Base-by-base conservation (phyloP, 2,888 invertebrate species). In the Ditula angustiorana region DNA sequence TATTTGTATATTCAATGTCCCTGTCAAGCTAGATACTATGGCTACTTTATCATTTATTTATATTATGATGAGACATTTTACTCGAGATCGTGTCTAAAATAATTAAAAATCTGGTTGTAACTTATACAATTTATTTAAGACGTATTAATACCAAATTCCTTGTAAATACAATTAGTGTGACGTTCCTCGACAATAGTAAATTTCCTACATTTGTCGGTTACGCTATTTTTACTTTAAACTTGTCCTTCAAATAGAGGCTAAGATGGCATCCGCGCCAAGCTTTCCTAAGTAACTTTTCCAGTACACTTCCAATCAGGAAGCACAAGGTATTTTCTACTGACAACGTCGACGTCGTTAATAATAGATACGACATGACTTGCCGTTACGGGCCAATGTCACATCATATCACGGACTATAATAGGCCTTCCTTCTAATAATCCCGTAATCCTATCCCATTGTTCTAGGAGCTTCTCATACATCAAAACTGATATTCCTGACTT, bases 391-490 rank as follows among this genome's bases (percentile, higher is more conserved):
- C 19, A n/a, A 49, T 35, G 30, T 11, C 37, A 60, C 19, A 28
- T 41, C 47, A 35, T 16, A 26, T 46, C 44, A 35, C 23, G 11
- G 49, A 13, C 33, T 49, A 41, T 50, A 50, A 61, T 28, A 28
- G 28, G 37, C 23, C n/a, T 53, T 5, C 10, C 26, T 16, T 46
- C 49, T 30, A 37, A 55, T 37, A 11, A 61, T 63, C 49, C 19
- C 21, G 26, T 58, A 61, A 68, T 57, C 23, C 44, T 64, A 56
- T 16, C 11, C 35, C 30, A 41, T 70, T 68, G 70, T 70, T 70
- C 13, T 68, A 70, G 70, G 70, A 23, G 61, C 69, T 19, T 46
- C 24, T 30, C 35, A 37, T 33, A 60, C 64, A 63, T 70, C 67
- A 59, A 65, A 65, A 56, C 57, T 61, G 52, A 21, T 57, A 37